phyloP scores from a whole-genome alignment of 2,888 invertebrate species.

The Microchrysa polita region DNA sequence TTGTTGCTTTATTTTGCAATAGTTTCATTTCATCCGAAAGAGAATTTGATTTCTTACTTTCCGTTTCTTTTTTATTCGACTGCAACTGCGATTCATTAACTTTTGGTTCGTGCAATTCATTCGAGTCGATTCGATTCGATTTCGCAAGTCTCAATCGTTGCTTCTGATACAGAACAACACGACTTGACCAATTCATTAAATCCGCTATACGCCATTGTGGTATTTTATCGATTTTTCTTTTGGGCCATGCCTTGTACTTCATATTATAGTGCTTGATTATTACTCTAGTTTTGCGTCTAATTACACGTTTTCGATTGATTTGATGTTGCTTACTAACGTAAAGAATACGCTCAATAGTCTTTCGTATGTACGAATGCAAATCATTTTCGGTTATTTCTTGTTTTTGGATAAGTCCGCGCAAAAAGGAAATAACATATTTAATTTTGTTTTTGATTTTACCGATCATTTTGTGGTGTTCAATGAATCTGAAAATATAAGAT shows the following conservation, averaged over 20 bases:
- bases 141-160: slow-evolving; percentile 1
- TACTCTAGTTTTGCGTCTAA: neutral
- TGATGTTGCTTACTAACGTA: slow-evolving; percentile 10
- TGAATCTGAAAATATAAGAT: too few species aligned
- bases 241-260: neutral
- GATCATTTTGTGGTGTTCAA: too few species aligned
- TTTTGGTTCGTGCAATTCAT: neutral
- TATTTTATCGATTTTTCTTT: neutral
- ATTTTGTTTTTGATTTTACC: too few species aligned
- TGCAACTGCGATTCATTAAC: neutral
- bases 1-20: neutral
- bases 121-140: neutral
- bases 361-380: slow-evolving; percentile 10
- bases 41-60: neutral
- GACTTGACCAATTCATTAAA: slow-evolving; percentile 30
- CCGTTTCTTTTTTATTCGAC: neutral
- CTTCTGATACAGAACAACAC: slow-evolving; percentile 29
- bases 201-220: neutral
- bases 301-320: neutral
- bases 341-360: neutral
- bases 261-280: neutral
- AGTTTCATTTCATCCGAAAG: slow-evolving; percentile 20
- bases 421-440: neutral
- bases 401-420: neutral
- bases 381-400: slow-evolving; percentile 17